Base-by-base conservation (phyloP, 1,140 invertebrate species). In the Calephelis virginiensis region DNA sequence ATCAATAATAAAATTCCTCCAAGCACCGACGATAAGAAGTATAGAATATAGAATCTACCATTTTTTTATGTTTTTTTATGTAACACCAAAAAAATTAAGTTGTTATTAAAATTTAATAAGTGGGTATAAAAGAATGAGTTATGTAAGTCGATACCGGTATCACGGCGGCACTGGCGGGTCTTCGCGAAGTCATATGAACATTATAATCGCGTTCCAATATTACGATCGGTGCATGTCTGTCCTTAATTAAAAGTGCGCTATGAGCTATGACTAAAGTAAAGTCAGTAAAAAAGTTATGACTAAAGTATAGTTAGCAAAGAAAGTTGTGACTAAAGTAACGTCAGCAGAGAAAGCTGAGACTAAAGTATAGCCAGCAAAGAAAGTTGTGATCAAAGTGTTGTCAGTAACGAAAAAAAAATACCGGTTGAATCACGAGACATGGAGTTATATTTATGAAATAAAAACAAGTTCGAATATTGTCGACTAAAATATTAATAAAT, bases 131-230 rank as follows among this genome's bases (percentile, higher is more conserved):
- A 76, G 70, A 76, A 72, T 75, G 70, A 76, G 80, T 89, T 89
- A 88, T 88, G 85, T 89, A 89, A 89, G 72, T 40, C 71, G 81
- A 90, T 73, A 86, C 82, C 73, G 66, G 82, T 86, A 90, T 88
- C 85, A 86, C 77, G 66, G 68, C 71, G 63, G 81, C 85, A 84
- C 47, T 62, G 69, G 70, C 80, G 70, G 77, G 88, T 81, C 86
- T 90, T 90, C 88, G 72, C 78, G 88, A 90, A 90, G 88, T 82
- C 88, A 85, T 90, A 89, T 81, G 79, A 86, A 83, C 77, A 87
- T 84, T 84, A 90, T 90, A 90, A 90, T 90, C 86, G 85, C 86
- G 85, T 89, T 89, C 81, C 85, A 82, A 89, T 90, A 89, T 87
- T 85, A 70, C 78, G 83, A 89, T 89, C 85, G 80, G 69, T 87